These are phyloP conservation scores for Triplophysa bombifrons DNA, from an alignment of 2,797 vertebrate genomes.

Conservation along the genomic window DNA sequence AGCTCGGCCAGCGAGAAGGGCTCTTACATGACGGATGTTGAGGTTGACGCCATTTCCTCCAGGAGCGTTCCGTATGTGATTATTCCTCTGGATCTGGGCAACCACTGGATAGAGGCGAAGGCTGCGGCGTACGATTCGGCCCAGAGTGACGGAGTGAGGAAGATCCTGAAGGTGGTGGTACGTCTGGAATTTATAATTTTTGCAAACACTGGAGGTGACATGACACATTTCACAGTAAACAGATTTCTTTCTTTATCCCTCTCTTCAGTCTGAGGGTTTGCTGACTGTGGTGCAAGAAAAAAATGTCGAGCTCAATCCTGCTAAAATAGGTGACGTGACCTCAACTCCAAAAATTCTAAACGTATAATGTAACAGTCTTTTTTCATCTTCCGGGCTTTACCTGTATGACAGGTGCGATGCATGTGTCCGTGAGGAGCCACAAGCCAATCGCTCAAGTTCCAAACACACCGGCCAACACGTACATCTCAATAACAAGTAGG, in stretches of 20 bases:
- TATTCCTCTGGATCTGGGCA: constrained; percentile 71
- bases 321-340: constrained; percentile 32
- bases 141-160: constrained; percentile 73
- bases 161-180: constrained; percentile 79
- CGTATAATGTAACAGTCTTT: too few relatives aligned
- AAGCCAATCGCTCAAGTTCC: constrained; percentile 77
- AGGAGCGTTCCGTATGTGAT: constrained; percentile 70
- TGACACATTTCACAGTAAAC: too few relatives aligned
- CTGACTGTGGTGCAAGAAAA: constrained; percentile 41
- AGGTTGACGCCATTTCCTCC: constrained; percentile 59
- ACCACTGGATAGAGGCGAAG: constrained; percentile 75
- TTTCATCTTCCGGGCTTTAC: background rate
- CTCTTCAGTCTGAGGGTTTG: constrained; percentile 54
- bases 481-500: constrained; percentile 84
- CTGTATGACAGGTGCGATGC: constrained; percentile 71
- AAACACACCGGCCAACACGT: constrained; percentile 76
- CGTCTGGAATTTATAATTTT: constrained; percentile 50
- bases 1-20: constrained; percentile 73
- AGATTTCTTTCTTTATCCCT: background rate
- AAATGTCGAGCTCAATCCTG: constrained; percentile 43
- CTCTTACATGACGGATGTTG: constrained; percentile 60
- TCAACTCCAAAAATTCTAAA: background rate
- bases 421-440: constrained; percentile 68
- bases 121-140: constrained; percentile 56
- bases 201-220: too few relatives aligned